Evolutionary conservation across 1,140 invertebrate genomes (phyloP).

Genomic region (Sminthurinus signatus): DNA sequence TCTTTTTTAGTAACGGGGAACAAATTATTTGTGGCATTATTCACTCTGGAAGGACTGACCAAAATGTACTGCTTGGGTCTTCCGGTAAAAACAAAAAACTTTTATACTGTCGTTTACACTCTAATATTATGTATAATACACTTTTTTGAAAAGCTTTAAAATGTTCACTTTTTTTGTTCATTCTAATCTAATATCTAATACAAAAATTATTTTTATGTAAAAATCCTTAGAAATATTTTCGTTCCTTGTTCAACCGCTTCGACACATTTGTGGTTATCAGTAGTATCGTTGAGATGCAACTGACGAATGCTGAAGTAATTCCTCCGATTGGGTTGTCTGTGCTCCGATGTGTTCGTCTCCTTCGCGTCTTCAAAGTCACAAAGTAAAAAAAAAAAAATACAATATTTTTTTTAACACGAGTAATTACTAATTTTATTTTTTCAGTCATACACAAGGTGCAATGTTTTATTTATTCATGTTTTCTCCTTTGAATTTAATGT

Average conservation of each 20-base stretch:
- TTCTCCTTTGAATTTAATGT: neutral
- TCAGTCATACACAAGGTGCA: neutral
- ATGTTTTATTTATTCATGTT: neutral
- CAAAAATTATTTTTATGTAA: too few species aligned
- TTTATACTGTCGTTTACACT: neutral
- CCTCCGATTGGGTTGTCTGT: conserved; percentile 90
- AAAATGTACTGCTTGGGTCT: conserved; percentile 99
- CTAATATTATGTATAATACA: too few species aligned
- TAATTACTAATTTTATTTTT: too few species aligned
- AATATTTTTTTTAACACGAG: neutral
- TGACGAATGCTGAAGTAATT: conserved; percentile 65
- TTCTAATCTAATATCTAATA: too few species aligned
- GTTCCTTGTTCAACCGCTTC: conserved; percentile 92
- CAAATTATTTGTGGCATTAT: conserved; percentile 94
- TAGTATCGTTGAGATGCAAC: conserved; percentile 90
- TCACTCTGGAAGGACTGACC: conserved; percentile 96
- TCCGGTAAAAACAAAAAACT: conserved; percentile 57
- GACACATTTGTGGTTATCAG: conserved; percentile 96
- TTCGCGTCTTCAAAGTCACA: conserved; percentile 96
- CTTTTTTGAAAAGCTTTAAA: neutral
- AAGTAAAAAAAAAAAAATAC: neutral
- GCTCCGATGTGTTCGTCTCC: conserved; percentile 85
- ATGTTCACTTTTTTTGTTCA: neutral
- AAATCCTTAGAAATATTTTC: conserved; percentile 91
- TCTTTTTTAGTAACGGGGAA: conserved; percentile 73